These are phyloP conservation scores for Lophius piscatorius DNA, from an alignment of 2,113 vertebrate genomes.

Conservation along the genomic window DNA sequence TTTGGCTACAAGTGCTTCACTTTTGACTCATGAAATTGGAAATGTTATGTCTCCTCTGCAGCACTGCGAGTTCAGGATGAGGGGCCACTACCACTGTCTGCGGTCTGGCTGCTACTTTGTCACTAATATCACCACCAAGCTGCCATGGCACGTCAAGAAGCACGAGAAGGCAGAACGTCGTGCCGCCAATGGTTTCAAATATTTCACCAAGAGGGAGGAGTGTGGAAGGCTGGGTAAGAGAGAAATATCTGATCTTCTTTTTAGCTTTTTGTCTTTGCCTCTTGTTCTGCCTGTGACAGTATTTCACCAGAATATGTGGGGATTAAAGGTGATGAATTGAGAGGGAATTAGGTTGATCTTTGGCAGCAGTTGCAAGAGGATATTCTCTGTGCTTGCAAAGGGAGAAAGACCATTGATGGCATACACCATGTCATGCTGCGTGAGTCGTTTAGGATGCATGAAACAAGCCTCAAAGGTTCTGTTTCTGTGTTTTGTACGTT, in stretches of 20 bases:
- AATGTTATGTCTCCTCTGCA: conserved; percentile 56
- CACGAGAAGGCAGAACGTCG: conserved; percentile 97
- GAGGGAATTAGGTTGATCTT: conserved; percentile 54
- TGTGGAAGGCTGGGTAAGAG: conserved; percentile 91
- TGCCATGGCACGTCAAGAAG: conserved; percentile 98
- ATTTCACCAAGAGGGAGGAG: conserved; percentile 97
- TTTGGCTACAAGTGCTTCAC: conserved; percentile 13
- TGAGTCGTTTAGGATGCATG: conserved; percentile 47
- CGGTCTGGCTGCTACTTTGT: conserved; percentile 94
- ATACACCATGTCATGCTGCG: conserved; percentile 51
- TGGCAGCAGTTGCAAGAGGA: conserved; percentile 36
- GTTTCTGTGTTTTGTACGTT: conserved; percentile 54
- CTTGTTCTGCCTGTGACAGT: conserved; percentile 7
- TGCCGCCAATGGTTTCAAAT: conserved; percentile 97
- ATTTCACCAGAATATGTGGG: conserved; percentile 13
- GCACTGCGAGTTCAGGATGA: conserved; percentile 99
- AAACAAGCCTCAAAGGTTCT: conserved; percentile 61
- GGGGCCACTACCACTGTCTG: conserved; percentile 98
- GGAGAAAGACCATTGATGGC: conserved; percentile 55
- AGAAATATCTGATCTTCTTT: neutral
- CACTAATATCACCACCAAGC: conserved; percentile 99
- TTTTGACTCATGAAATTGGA: conserved; percentile 38
- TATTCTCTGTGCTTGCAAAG: conserved; percentile 54
- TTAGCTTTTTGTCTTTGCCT: neutral
- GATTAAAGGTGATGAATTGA: conserved; percentile 51